These are phyloP conservation scores for Diorhabda elongata DNA, from an alignment of 1,140 invertebrate species.

Conservation along the genomic window DNA sequence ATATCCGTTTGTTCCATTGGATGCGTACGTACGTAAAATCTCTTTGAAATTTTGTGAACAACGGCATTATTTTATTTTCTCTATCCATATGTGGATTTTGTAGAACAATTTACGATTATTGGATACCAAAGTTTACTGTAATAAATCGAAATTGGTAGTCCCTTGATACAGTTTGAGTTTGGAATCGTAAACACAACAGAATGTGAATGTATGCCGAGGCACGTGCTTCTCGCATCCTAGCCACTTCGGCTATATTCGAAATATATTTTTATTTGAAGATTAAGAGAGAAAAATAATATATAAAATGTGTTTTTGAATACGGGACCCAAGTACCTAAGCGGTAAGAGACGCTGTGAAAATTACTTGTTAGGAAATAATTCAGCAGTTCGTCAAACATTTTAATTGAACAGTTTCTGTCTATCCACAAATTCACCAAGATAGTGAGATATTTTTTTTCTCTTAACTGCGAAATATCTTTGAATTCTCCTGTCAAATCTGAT, in stretches of 20 bases:
- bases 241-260: background rate
- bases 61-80: constrained; percentile 34
- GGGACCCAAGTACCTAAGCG: too few relatives aligned
- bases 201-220: constrained; percentile 29
- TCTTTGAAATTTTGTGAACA: constrained; percentile 28
- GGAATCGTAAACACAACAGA: constrained; percentile 35
- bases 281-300: constrained; percentile 17
- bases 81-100: constrained; percentile 37
- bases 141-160: constrained; percentile 36
- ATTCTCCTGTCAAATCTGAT: too few relatives aligned
- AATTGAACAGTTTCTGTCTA: too few relatives aligned
- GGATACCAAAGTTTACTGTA: constrained; percentile 35
- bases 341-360: too few relatives aligned
- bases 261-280: constrained; percentile 13
- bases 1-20: too few relatives aligned
- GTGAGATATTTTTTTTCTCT: too few relatives aligned
- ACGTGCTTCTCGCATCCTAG: constrained; percentile 22
- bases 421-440: too few relatives aligned
- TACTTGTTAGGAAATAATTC: too few relatives aligned
- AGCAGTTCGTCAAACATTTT: too few relatives aligned
- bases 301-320: too few relatives aligned
- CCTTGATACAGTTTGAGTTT: constrained; percentile 33
- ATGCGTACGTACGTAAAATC: background rate
- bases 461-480: too few relatives aligned
- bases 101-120: constrained; percentile 41